These are phyloP conservation scores for Osmoderma eremita DNA, from an alignment of 2,888 invertebrate species.

Conservation along the genomic window DNA sequence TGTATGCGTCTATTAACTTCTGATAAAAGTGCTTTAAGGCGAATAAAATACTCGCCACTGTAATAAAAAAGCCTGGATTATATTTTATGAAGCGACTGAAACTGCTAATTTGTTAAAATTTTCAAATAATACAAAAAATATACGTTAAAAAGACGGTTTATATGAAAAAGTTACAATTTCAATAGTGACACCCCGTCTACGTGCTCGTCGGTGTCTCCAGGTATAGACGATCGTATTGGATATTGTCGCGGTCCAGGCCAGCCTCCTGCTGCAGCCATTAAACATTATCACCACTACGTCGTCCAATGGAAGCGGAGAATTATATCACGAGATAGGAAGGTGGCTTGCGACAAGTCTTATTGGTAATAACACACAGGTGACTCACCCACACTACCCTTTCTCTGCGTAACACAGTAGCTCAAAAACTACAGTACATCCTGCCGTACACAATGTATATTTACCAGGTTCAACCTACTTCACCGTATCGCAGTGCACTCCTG, in stretches of 20 bases:
- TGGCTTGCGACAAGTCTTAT: slow-evolving; percentile 54
- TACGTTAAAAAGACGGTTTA: neutral
- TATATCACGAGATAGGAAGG: slow-evolving; percentile 51
- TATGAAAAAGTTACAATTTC: slow-evolving; percentile 9
- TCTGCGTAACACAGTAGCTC: slow-evolving; percentile 29
- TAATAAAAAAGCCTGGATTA: no score
- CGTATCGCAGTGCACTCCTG: no score
- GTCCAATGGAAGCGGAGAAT: slow-evolving; percentile 54
- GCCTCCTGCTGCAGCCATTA: slow-evolving; percentile 62
- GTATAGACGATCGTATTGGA: slow-evolving; percentile 51
- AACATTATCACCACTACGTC: slow-evolving; percentile 56
- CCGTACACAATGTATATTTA: slow-evolving; percentile 10
- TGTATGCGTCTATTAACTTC: no score
- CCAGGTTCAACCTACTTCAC: no score
- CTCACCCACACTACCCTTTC: slow-evolving; percentile 44
- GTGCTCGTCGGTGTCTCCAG: slow-evolving; percentile 42
- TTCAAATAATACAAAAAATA: neutral
- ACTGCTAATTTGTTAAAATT: neutral
- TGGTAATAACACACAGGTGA: slow-evolving; percentile 48
- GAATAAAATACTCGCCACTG: no score
- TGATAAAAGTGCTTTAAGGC: no score
- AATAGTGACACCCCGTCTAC: slow-evolving; percentile 42
- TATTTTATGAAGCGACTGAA: neutral
- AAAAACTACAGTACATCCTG: slow-evolving; percentile 21
- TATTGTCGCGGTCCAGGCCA: slow-evolving; percentile 55